Percentiles rank a stretch among this genome's conserved stretches.
These are phyloP conservation scores for Orius laevigatus DNA, from an alignment of 1,140 invertebrate genomes.

Conservation along the genomic window DNA sequence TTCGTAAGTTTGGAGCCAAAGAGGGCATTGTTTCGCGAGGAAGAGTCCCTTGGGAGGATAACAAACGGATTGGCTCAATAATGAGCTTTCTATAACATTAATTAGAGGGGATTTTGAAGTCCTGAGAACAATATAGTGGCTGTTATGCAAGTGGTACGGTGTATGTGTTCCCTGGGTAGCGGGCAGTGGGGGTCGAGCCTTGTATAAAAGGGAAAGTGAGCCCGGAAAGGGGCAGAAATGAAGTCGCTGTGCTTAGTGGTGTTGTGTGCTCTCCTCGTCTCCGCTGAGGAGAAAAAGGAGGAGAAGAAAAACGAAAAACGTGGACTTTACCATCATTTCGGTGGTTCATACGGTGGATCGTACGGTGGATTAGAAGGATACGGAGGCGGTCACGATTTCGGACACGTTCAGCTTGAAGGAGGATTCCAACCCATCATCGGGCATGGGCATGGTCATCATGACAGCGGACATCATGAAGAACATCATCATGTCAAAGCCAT, in stretches of 20 bases:
- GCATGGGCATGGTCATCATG: slow-evolving; percentile 1
- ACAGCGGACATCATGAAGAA: background rate
- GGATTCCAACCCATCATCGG: slow-evolving; percentile 10
- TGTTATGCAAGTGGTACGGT: background rate
- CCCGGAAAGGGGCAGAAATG: background rate
- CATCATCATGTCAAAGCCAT: slow-evolving; percentile 10
- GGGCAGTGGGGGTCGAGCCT: background rate
- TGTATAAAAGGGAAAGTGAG: slow-evolving; percentile 9
- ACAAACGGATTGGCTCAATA: no score
- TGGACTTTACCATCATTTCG: background rate
- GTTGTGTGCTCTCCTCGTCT: background rate
- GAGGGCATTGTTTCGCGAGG: no score
- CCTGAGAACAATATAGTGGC: background rate
- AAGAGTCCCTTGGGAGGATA: no score
- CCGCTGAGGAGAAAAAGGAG: slow-evolving; percentile 4
- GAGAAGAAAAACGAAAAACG: slow-evolving; percentile 21
- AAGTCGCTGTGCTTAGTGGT: slow-evolving; percentile 1
- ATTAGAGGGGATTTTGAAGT: background rate
- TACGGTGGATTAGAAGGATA: slow-evolving; percentile 3
- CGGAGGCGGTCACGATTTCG: background rate
- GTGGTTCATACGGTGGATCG: background rate
- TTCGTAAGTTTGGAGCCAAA: no score
- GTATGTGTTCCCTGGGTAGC: background rate
- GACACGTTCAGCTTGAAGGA: slow-evolving; percentile 2
- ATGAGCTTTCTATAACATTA: no score